These are phyloP conservation scores for Danionella dracula DNA, from an alignment of 2,797 vertebrate genomes.

Conservation along the genomic window DNA sequence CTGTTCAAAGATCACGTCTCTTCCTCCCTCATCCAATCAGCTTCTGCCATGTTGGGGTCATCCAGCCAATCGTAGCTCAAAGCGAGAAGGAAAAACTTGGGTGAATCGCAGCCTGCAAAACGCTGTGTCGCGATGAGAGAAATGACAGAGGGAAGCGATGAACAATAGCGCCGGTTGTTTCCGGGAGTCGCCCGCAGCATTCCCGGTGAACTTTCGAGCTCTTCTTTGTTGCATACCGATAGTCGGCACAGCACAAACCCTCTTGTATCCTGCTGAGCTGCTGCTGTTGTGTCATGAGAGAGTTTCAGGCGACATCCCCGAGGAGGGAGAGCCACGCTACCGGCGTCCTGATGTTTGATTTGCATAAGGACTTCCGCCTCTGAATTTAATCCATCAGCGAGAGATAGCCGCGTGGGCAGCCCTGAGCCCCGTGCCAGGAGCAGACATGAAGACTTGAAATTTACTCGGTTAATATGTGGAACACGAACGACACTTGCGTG, in stretches of 20 bases:
- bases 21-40: slow-evolving; percentile 59
- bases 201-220: slow-evolving; percentile 17
- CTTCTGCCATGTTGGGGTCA: slow-evolving; percentile 73
- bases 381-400: slow-evolving; percentile 51
- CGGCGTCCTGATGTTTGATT: slow-evolving; percentile 55
- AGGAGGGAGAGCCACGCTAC: slow-evolving; percentile 15
- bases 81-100: slow-evolving; percentile 47
- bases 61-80: slow-evolving; percentile 58
- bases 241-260: slow-evolving; percentile 6
- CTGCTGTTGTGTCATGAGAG: background rate
- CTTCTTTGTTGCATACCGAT: slow-evolving; percentile 21
- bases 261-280: too few species aligned
- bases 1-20: slow-evolving; percentile 45
- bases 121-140: slow-evolving; percentile 50
- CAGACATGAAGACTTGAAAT: slow-evolving; percentile 47
- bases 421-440: slow-evolving; percentile 45
- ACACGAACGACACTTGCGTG: background rate
- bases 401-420: slow-evolving; percentile 51
- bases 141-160: slow-evolving; percentile 52
- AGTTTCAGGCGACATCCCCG: background rate
- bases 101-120: slow-evolving; percentile 20
- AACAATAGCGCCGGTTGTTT: slow-evolving; percentile 50
- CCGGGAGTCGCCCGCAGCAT: slow-evolving; percentile 25
- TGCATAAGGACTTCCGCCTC: slow-evolving; percentile 72
- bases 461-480: slow-evolving; percentile 36